Evolutionary conservation across 1,140 invertebrate species (phyloP).

Genomic region (Drosophila baimaii): DNA sequence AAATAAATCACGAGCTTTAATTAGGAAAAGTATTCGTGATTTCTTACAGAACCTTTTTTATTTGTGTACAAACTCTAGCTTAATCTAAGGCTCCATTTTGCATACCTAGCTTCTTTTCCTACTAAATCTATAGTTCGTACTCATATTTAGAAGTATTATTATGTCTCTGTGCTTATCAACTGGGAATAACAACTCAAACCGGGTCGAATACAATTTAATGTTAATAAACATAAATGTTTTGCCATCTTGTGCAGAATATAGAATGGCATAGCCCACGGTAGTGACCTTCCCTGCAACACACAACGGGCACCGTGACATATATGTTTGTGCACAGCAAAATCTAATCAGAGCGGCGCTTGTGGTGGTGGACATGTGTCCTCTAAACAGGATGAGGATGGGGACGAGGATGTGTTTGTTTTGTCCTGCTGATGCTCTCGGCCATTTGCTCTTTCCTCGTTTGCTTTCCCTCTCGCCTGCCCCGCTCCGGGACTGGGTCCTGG

Average conservation of each 20-base stretch:
- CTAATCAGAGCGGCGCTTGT: conserved; percentile 37
- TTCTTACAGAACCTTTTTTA: too few relatives aligned
- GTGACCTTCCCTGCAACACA: conserved; percentile 18
- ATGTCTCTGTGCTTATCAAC: too few relatives aligned
- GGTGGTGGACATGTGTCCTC: conserved; percentile 36
- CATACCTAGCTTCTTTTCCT: too few relatives aligned
- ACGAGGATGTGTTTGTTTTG: conserved; percentile 38
- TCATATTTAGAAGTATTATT: too few relatives aligned
- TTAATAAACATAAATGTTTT: conserved; percentile 16
- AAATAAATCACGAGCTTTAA: too few relatives aligned
- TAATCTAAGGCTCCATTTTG: too few relatives aligned
- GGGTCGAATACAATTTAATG: conserved; percentile 7
- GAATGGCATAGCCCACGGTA: conserved; percentile 1
- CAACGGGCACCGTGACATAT: conserved; percentile 22
- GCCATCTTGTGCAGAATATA: conserved; percentile 7
- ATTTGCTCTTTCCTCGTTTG: conserved; percentile 55
- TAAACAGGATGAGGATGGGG: conserved; percentile 33
- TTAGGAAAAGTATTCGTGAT: too few relatives aligned
- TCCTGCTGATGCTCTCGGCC: conserved; percentile 48
- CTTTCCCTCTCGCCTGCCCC: conserved; percentile 30
- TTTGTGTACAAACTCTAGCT: too few relatives aligned
- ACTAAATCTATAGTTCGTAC: too few relatives aligned
- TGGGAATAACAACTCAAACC: background rate
- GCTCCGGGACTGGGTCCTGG: background rate
- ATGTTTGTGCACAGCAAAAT: conserved; percentile 39